Percentiles rank a stretch among this genome's conserved stretches.
These are phyloP conservation scores for Campylorhamphus procurvoides DNA, from an alignment of 2,113 vertebrate species.

Conservation along the genomic window DNA sequence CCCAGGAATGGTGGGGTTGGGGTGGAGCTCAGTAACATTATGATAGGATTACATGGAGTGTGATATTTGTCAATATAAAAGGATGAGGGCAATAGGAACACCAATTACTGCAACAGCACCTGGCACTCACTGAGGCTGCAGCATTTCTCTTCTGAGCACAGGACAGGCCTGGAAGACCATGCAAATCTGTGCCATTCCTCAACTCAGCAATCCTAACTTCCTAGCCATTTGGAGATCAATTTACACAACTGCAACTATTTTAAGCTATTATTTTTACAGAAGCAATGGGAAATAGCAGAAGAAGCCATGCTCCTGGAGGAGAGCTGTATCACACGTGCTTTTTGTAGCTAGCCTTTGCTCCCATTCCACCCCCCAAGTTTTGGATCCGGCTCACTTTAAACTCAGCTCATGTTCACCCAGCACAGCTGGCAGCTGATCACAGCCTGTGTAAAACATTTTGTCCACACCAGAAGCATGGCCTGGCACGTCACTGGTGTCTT, in stretches of 20 bases:
- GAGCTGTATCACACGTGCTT: neutral
- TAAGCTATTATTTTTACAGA: neutral
- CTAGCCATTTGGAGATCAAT: neutral
- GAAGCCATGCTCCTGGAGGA: neutral
- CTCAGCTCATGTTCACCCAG: neutral
- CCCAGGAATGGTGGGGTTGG: neutral
- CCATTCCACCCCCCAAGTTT: neutral
- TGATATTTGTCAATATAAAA: fast-evolving
- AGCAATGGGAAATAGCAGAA: neutral
- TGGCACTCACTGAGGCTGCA: neutral
- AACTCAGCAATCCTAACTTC: neutral
- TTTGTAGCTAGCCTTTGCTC: neutral
- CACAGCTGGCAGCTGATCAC: neutral
- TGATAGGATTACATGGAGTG: fast-evolving
- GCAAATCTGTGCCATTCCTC: neutral
- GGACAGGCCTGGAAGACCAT: neutral
- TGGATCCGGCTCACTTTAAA: neutral
- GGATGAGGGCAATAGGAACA: neutral
- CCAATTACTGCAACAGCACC: fast-evolving
- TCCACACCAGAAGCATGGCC: fast-evolving
- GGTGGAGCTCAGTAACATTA: neutral
- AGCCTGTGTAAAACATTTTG: neutral
- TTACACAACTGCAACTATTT: neutral
- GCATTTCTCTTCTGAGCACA: fast-evolving
- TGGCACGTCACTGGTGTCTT: neutral